A percentile compares a stretch with the other conserved stretches of the same genome.
phyloP scores from a whole-genome alignment of 2,888 invertebrate species.

The Eupithecia inturbata region DNA sequence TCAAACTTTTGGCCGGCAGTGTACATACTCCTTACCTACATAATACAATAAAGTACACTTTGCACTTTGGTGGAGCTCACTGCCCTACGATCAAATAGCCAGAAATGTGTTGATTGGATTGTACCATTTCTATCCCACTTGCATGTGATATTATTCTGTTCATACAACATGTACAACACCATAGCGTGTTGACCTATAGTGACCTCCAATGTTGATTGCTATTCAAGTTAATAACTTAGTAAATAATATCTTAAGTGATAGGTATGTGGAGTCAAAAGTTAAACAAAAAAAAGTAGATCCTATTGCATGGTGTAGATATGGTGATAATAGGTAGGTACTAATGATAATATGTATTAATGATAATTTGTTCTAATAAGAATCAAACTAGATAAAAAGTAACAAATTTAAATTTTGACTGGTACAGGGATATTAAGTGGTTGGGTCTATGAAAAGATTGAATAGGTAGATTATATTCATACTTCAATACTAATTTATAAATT shows the following conservation, averaged over 20 bases:
- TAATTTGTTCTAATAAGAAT: background rate
- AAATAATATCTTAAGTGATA: background rate
- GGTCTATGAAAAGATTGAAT: background rate
- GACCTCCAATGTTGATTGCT: slow-evolving; percentile 45
- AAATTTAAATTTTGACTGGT: background rate
- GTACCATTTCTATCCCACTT: background rate
- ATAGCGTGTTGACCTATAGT: slow-evolving; percentile 46
- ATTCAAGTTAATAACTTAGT: slow-evolving; percentile 7
- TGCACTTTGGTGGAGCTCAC: no score
- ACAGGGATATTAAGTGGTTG: background rate
- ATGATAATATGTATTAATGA: background rate
- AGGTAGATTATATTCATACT: background rate
- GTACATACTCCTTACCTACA: no score
- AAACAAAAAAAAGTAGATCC: background rate
- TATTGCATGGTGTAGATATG: background rate
- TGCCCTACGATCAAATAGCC: background rate
- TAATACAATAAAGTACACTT: no score
- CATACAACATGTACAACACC: slow-evolving; percentile 13
- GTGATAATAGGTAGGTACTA: no score
- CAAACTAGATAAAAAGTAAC: background rate
- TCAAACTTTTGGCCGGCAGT: no score
- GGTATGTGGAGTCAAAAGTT: background rate
- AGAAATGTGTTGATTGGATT: background rate
- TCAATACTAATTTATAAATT: no score
- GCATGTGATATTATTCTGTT: background rate